phyloP scores from a whole-genome alignment of 2,888 invertebrate genomes.

The Autographa gamma region DNA sequence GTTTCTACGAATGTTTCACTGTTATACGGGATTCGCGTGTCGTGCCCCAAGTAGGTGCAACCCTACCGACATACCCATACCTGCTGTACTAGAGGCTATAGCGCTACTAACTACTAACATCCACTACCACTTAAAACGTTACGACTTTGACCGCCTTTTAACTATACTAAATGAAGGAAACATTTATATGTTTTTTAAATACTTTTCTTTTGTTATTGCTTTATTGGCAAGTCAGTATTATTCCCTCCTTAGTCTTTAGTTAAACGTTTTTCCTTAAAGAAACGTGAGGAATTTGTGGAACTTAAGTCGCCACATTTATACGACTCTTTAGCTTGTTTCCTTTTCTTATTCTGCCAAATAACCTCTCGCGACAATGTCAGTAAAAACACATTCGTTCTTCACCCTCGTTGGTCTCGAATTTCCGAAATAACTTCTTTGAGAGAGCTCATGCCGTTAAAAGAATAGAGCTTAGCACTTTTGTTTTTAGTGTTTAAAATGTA shows the following conservation, averaged over 20 bases:
- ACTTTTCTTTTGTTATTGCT: constrained; percentile 22
- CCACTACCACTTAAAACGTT: constrained; percentile 37
- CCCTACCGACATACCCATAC: constrained; percentile 52
- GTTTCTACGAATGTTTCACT: constrained; percentile 72
- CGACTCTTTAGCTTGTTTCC: constrained; percentile 39
- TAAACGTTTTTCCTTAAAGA: constrained; percentile 35
- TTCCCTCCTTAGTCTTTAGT: constrained; percentile 19
- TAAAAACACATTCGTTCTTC: constrained; percentile 49
- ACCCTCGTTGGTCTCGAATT: constrained; percentile 53
- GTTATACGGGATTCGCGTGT: constrained; percentile 73
- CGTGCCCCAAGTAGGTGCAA: constrained; percentile 58
- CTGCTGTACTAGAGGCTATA: background rate
- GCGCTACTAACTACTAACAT: constrained; percentile 1
- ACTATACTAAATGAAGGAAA: constrained; percentile 38
- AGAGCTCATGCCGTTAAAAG: constrained; percentile 41
- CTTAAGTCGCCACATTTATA: constrained; percentile 46
- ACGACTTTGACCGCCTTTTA: constrained; percentile 30
- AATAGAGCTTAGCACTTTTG: constrained; percentile 30
- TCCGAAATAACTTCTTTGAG: constrained; percentile 54
- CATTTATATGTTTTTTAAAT: constrained; percentile 33
- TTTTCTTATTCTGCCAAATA: constrained; percentile 53
- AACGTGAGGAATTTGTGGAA: constrained; percentile 36
- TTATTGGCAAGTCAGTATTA: constrained; percentile 26
- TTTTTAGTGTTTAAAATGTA: constrained; percentile 32
- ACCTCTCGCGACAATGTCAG: constrained; percentile 37